Conservation (phyloP, 2,888 invertebrate species). For the Limnephilus rhombicus region DNA sequence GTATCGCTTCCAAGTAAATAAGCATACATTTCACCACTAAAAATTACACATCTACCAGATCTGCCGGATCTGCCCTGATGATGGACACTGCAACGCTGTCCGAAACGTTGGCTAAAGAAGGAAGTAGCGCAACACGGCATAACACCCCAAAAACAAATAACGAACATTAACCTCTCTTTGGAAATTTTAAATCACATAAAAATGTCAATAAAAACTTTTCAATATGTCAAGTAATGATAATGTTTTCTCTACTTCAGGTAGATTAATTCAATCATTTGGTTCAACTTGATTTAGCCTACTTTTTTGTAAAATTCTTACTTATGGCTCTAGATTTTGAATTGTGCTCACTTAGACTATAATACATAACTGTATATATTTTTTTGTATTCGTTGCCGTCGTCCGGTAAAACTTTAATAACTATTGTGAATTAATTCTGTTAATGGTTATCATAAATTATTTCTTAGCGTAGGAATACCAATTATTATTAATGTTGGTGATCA, state of each 20-base stretch:
- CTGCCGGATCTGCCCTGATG: too few relatives aligned
- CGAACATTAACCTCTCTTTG: background rate
- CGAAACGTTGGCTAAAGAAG: too few relatives aligned
- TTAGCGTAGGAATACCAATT: slow-evolving; percentile 10
- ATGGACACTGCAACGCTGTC: too few relatives aligned
- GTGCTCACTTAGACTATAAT: background rate
- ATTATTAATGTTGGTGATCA: slow-evolving; percentile 8
- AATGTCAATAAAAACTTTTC: background rate
- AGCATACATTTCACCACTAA: too few relatives aligned
- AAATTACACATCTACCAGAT: too few relatives aligned
- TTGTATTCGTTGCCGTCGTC: slow-evolving; percentile 19
- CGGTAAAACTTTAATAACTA: slow-evolving; percentile 13
- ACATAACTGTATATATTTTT: background rate
- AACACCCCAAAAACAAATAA: too few relatives aligned
- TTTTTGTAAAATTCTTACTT: background rate
- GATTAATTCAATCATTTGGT: background rate
- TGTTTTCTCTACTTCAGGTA: background rate
- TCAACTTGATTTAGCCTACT: background rate
- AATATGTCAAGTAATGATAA: background rate
- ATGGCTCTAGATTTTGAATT: background rate
- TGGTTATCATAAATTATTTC: slow-evolving; percentile 23
- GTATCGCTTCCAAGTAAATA: too few relatives aligned
- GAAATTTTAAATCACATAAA: background rate
- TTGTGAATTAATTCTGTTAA: slow-evolving; percentile 17
- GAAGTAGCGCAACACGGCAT: too few relatives aligned